phyloP scores from a whole-genome alignment of 2,113 vertebrate genomes.

The Rattus norvegicus region GRCr8 NC_086026.1:59319501-59320000 shows the following conservation, averaged over 20 bases:
- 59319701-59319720: neutral
- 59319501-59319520: neutral
- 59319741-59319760: neutral
- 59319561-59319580: neutral
- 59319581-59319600: neutral
- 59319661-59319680: neutral
- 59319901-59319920: neutral
- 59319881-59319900: neutral
- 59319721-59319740: neutral
- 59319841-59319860: neutral
- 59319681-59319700: neutral
- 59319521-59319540: neutral
- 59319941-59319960: neutral
- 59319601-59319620: neutral
- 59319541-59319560: neutral
- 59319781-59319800: neutral
- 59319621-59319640: neutral
- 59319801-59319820: neutral
- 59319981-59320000: conserved; percentile 36
- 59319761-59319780: neutral
- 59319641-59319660: neutral
- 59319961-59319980: conserved; percentile 39
- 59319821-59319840: neutral
- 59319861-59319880: neutral
- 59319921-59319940: neutral